Base-by-base conservation (phyloP, 2,113 vertebrate genomes). In the Crypturellus undulatus region DNA sequence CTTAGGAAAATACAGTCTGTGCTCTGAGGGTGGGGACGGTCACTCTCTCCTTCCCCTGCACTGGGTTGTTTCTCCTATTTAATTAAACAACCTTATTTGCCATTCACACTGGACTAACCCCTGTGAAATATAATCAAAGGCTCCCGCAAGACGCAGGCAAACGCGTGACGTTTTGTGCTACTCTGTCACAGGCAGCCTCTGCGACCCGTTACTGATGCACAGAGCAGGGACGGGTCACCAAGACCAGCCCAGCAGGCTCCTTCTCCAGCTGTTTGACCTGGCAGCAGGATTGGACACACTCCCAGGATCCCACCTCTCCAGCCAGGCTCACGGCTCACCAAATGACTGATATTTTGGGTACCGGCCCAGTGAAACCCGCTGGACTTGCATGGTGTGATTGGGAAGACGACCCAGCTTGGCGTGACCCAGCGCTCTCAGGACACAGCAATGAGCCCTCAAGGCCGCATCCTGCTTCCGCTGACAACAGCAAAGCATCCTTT, bases 201-300 rank as follows among this genome's bases (percentile, higher is more conserved):
- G 49, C 25, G 34, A 15, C 38, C 45, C 43, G 11, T 12, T 71
- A 64, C 51, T 52, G 70, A 38, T 4, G 32, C 0, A 0, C 1
- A n/a, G 1, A 36, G 2, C 85, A 80, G 72, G 90, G 79, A 42
- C 26, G 36, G 28, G 34, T n/a, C 84, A 77, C 58, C 5, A 3
- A 59, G 69, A 6, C 18, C 26, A 77, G 36, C 62, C 22, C 3
- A 0, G 21, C 0, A 3, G 89, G 63, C 63, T 79, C 54, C 59
- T 25, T 49, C 71, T 81, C 3, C 1, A n/a, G 73, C 5, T 87
- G 67, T 11, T 91, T 84, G 13, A 77, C 43, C 84, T 73, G 91
- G 78, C 54, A 82, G 13, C 0, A 0, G 40, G 43, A 63, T 32
- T 43, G 32, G 2, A 1, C 4, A 0, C 0, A 1, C 32, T 24